phyloP scores from a whole-genome alignment of 1,140 invertebrate species.

The Drosophila azteca region DNA sequence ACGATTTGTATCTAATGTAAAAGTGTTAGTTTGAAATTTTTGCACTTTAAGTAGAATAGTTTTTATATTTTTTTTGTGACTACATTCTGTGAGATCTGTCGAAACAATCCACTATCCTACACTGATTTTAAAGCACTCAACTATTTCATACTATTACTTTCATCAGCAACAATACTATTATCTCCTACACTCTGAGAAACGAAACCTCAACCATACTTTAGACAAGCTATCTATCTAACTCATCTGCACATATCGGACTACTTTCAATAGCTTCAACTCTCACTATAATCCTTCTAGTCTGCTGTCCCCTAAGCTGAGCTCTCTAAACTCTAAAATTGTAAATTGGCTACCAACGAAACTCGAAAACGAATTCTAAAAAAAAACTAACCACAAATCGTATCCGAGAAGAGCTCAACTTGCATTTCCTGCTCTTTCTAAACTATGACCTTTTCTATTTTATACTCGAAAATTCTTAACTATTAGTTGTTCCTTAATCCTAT shows the following conservation, averaged over 20 bases:
- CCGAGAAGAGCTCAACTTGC: slow-evolving; percentile 65
- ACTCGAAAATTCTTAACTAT: slow-evolving; percentile 1
- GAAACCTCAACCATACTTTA: slow-evolving; percentile 23
- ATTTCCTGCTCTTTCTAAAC: slow-evolving; percentile 50
- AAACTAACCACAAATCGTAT: slow-evolving; percentile 16
- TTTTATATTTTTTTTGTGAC: too few species aligned
- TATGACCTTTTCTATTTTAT: slow-evolving; percentile 46
- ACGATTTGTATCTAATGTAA: too few species aligned
- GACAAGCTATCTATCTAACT: slow-evolving; percentile 28
- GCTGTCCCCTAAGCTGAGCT: slow-evolving; percentile 62
- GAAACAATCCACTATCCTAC: too few species aligned
- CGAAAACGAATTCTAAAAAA: slow-evolving; percentile 23
- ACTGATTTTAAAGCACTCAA: too few species aligned
- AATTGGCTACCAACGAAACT: slow-evolving; percentile 39
- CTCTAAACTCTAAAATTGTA: slow-evolving; percentile 24
- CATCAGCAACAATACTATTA: slow-evolving; percentile 2
- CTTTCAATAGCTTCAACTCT: slow-evolving; percentile 49
- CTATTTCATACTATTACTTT: too few species aligned
- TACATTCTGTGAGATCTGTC: too few species aligned
- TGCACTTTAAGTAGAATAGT: too few species aligned
- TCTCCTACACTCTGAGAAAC: slow-evolving; percentile 47
- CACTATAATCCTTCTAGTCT: slow-evolving; percentile 44
- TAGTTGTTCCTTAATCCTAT: slow-evolving; percentile 11
- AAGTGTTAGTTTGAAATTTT: too few species aligned
- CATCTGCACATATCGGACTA: slow-evolving; percentile 44